phyloP scores from a whole-genome alignment of 2,888 invertebrate species.

The Conchocele bisecta region DNA sequence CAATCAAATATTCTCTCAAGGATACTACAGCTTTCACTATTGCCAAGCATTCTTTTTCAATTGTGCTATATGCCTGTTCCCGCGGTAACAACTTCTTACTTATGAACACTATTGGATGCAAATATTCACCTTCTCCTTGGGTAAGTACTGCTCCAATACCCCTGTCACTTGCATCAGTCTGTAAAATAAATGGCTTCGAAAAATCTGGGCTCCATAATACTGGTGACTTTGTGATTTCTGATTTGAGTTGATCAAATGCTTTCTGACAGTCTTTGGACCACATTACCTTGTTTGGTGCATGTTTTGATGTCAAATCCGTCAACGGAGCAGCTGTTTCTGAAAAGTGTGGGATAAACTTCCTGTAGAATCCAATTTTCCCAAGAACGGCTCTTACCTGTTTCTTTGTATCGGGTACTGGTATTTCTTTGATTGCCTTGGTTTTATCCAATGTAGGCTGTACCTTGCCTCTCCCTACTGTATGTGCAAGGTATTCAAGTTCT shows the following conservation, averaged over 20 bases:
- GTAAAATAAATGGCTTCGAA: conserved; percentile 45
- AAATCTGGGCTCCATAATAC: conserved; percentile 59
- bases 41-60: conserved; percentile 62
- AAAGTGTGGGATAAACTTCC: background rate
- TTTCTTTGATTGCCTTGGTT: background rate
- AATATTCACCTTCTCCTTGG: conserved; percentile 34
- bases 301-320: background rate
- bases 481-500: background rate
- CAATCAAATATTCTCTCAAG: conserved; percentile 1
- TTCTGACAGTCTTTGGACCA: background rate
- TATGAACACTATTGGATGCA: conserved; percentile 60
- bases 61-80: conserved; percentile 56
- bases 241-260: background rate
- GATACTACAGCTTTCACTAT: conserved; percentile 37
- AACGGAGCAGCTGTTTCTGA: background rate
- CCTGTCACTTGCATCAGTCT: conserved; percentile 59
- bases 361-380: background rate
- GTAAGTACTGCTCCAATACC: conserved; percentile 65
- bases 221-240: conserved; percentile 10
- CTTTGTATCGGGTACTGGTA: background rate
- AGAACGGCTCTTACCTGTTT: background rate
- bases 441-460: background rate
- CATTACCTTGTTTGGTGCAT: background rate
- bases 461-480: background rate
- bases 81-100: conserved; percentile 54